These are phyloP conservation scores for Shargacucullia verbasci DNA, from an alignment of 2,888 invertebrate species.

Conservation along the genomic window DNA sequence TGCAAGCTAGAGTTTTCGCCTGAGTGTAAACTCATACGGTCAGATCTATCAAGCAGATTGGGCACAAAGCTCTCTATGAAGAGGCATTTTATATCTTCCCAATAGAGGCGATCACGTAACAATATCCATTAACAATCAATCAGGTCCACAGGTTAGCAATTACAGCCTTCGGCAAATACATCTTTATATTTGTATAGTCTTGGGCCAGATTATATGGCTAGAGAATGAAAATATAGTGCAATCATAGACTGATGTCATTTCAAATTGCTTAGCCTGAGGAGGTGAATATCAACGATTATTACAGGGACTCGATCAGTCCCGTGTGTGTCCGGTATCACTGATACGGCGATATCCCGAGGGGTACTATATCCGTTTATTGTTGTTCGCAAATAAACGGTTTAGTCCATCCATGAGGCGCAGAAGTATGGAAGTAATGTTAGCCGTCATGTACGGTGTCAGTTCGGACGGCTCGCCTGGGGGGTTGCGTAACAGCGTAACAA, in stretches of 20 bases:
- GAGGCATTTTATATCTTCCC: slow-evolving; percentile 59
- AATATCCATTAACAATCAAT: slow-evolving; percentile 78
- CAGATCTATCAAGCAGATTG: slow-evolving; percentile 61
- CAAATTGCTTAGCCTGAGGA: slow-evolving; percentile 70
- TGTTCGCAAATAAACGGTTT: slow-evolving; percentile 74
- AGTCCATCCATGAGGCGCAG: slow-evolving; percentile 61
- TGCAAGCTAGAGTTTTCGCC: slow-evolving; percentile 60
- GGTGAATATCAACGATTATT: slow-evolving; percentile 73
- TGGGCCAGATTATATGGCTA: slow-evolving; percentile 63
- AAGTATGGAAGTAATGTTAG: slow-evolving; percentile 74
- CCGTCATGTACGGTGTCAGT: slow-evolving; percentile 76
- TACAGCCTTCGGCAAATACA: slow-evolving; percentile 64
- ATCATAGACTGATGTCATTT: slow-evolving; percentile 74
- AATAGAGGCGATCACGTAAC: slow-evolving; percentile 67
- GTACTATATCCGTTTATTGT: slow-evolving; percentile 77
- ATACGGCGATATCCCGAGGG: slow-evolving; percentile 73
- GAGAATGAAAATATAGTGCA: slow-evolving; percentile 70
- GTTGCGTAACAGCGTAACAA: slow-evolving; percentile 81
- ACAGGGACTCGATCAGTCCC: slow-evolving; percentile 65
- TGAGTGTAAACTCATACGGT: slow-evolving; percentile 55
- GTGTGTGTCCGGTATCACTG: slow-evolving; percentile 74
- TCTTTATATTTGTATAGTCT: slow-evolving; percentile 62
- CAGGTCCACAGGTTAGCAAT: slow-evolving; percentile 64
- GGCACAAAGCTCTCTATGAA: slow-evolving; percentile 41
- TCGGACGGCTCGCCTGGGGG: slow-evolving; percentile 68